phyloP scores from a whole-genome alignment of 2,888 invertebrate genomes.

The Drosophila prostipennis region DNA sequence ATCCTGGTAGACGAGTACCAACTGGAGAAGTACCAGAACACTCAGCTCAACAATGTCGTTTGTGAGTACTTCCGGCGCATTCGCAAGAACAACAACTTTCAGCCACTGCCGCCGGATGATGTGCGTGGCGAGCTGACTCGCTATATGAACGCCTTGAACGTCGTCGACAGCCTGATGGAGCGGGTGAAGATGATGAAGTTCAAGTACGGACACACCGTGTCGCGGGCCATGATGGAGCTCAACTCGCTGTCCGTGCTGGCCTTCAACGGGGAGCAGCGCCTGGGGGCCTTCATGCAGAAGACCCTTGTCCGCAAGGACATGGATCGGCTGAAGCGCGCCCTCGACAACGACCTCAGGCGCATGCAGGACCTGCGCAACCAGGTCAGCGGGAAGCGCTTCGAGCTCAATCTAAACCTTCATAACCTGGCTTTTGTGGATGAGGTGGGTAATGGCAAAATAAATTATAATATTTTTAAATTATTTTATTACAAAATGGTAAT shows the following conservation, averaged over 20 bases:
- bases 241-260: conserved; percentile 6
- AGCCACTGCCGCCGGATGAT: background rate
- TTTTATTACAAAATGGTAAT: no score
- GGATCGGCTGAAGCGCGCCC: conserved; percentile 20
- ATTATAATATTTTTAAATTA: no score
- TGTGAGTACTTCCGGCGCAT: conserved; percentile 29
- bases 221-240: conserved; percentile 19
- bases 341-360: conserved; percentile 20
- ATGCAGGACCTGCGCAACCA: conserved; percentile 37
- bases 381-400: conserved; percentile 31
- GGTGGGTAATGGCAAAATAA: background rate
- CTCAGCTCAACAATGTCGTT: background rate
- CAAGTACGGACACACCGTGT: conserved; percentile 1
- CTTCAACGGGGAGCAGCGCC: conserved; percentile 22
- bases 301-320: conserved; percentile 22
- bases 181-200: conserved; percentile 14
- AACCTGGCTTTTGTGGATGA: conserved; percentile 26
- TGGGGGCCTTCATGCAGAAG: conserved; percentile 20
- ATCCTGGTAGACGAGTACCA: background rate
- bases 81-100: conserved; percentile 13
- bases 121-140: background rate
- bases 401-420: conserved; percentile 33
- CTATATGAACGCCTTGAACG: conserved; percentile 7
- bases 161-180: conserved; percentile 23
- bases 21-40: background rate